Base-by-base conservation (phyloP, 2,888 invertebrate species). In the Ormyrus pomaceus region DNA sequence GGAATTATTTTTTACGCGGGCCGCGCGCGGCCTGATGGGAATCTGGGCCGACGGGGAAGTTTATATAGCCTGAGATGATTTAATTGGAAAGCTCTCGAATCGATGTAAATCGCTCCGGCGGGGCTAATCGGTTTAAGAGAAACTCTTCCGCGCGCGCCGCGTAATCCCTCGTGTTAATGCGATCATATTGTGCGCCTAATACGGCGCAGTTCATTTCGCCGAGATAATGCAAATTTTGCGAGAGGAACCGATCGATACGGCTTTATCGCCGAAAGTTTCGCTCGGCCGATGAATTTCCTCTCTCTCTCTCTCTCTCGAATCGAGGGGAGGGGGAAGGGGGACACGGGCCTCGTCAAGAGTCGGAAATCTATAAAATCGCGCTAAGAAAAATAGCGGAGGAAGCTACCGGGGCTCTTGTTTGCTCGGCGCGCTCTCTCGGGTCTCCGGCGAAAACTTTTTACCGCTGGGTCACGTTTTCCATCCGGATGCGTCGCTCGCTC, bases 31-130 rank as follows among this genome's bases (percentile, higher is more conserved):
- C 19, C 65, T 62, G 68, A 66, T 71, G 65, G n/a, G n/a, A 64
- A 72, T 62, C 55, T 69, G 48, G 56, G 46, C 62, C 56, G 72
- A 66, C 53, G 64, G n/a, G 10, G 61, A 62, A 72, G 45, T 77
- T 73, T 48, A 77, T 77, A 68, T 77, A 68, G 77, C 19, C 56
- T 62, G 76, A 46, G 80, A 80, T 80, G 64, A 80, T 77, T 77
- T 77, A 77, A 77, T 80, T 77, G 71, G 13, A 76, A 76, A 72
- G 65, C 68, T 34, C 45, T 48, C 55, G 45, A 70, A 64, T 70
- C 62, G 56, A 77, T 66, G 61, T 62, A 64, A 72, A 70, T 69
- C 48, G 62, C 19, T 61, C 11, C 55, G 10, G 56, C 34, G 34
- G 34, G 34, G 58, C 62, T 79, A 73, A 79, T 62, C 79, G 79